Evolutionary conservation across 2,797 vertebrate species (phyloP), one percentile per base, ranked within the genome.

Genomic region (Chloroceryle inda): DNA sequence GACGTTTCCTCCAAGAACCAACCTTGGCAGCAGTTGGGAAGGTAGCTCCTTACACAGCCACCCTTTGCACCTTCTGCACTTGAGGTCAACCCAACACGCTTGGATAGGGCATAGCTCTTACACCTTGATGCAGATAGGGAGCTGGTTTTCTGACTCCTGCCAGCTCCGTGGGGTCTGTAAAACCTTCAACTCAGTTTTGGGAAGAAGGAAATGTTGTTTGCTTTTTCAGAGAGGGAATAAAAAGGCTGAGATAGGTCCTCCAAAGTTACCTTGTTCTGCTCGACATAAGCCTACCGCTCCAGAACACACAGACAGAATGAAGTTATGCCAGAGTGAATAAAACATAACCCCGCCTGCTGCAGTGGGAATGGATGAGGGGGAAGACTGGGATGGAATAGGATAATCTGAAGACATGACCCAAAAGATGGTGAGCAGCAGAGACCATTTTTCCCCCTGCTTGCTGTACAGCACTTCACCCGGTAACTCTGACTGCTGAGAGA

Each of bases 1-100:
- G 33, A 40, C 0, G 0, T 3, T 2, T 82, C 38, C 14, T 79
- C 16, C 44, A 62, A 29, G 38, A 77, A 11, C 0, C 1, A 24
- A 68, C 16, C 19, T n/a, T 10, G 31, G 62, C 53, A 67, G 26
- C 0, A 44, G 10, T 3, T 49, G 33, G 21, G 62, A 59, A 63
- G 44, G n/a, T 5, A 61, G 4, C 9, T 81, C 19, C 9, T 89
- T 42, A 38, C 47, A 22, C 21, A 58, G 45, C 10, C 62, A 37
- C 38, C 9, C 18, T 59, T 85, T 47, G 24, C 19, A 59, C 22
- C 7, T 69, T 76, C 44, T 31, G 20, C 26, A 15, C 33, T 49
- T 40, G 40, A 40, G 18, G 22, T 53, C 33, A 71, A 13, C 4
- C 13, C 21, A 44, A 14, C 11, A 9, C 2, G 3, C 40, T 24